These are phyloP conservation scores for Clarias laeviceps DNA, from an alignment of 2,797 vertebrate genomes.

Conservation along the genomic window DNA sequence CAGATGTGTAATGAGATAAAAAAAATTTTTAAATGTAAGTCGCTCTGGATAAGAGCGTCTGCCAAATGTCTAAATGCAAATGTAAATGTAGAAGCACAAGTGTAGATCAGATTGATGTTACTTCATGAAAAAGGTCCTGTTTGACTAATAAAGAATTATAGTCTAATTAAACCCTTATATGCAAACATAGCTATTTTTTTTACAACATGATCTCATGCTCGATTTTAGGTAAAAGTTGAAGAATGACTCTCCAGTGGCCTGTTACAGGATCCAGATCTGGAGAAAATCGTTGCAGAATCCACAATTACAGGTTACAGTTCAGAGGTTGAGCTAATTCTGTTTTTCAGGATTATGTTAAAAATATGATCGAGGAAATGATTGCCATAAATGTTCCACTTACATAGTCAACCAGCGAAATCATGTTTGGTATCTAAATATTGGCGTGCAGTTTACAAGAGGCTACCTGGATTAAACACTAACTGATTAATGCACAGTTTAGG, in stretches of 20 bases:
- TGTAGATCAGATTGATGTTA: too few relatives aligned
- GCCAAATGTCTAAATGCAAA: too few relatives aligned
- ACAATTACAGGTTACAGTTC: not conserved
- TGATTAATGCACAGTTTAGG: not conserved
- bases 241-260: not conserved
- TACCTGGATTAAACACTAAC: constrained; percentile 9
- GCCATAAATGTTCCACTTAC: not conserved
- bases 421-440: not conserved
- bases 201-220: not conserved
- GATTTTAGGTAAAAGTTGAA: not conserved
- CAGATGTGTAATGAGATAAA: too few relatives aligned
- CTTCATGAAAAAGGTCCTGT: not conserved
- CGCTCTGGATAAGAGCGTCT: too few relatives aligned
- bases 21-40: too few relatives aligned
- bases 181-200: not conserved
- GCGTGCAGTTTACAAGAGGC: not conserved
- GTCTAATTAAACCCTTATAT: not conserved
- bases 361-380: not conserved
- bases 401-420: not conserved
- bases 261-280: not conserved
- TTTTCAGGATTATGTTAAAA: not conserved
- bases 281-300: not conserved
- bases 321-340: not conserved
- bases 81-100: too few relatives aligned
- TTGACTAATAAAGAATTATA: not conserved